These are phyloP conservation scores for Melipona bicolor DNA, from an alignment of 2,888 invertebrate genomes.

Conservation along the genomic window DNA sequence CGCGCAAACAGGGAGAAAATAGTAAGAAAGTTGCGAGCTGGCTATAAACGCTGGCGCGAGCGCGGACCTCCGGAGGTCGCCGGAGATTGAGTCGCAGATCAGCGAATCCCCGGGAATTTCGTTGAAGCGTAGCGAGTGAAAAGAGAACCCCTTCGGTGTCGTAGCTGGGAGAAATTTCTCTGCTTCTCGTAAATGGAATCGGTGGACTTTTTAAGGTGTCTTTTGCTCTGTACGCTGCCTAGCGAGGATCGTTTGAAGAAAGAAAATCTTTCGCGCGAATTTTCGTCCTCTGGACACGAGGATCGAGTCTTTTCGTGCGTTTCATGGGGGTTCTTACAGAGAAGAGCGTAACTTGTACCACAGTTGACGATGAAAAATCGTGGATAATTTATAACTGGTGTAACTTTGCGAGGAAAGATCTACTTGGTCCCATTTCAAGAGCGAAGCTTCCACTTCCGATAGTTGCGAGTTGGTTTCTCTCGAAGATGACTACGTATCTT, in stretches of 20 bases:
- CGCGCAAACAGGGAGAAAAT: slow-evolving; percentile 24
- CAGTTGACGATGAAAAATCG: no score
- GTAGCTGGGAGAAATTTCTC: slow-evolving; percentile 39
- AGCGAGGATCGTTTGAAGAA: not conserved
- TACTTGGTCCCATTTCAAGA: no score
- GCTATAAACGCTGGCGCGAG: slow-evolving; percentile 34
- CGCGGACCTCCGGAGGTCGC: slow-evolving; percentile 21
- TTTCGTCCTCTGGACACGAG: not conserved
- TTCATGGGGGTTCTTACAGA: not conserved
- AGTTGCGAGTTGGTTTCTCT: no score
- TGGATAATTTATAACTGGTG: no score
- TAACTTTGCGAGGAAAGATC: no score
- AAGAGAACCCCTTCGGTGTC: slow-evolving; percentile 20
- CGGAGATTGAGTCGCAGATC: slow-evolving; percentile 35
- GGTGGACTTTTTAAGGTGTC: slow-evolving; percentile 14
- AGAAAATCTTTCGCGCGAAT: not conserved
- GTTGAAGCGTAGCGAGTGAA: slow-evolving; percentile 25
- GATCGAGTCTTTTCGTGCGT: not conserved
- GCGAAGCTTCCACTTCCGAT: no score
- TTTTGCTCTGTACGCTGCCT: not conserved
- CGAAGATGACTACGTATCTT: no score
- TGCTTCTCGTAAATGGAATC: slow-evolving; percentile 17
- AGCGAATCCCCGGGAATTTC: slow-evolving; percentile 16
- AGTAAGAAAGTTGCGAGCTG: slow-evolving; percentile 44
- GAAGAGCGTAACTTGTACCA: no score